Evolutionary conservation across 1,140 invertebrate genomes (phyloP).

Genomic region (Pogonomyrmex barbatus): DNA sequence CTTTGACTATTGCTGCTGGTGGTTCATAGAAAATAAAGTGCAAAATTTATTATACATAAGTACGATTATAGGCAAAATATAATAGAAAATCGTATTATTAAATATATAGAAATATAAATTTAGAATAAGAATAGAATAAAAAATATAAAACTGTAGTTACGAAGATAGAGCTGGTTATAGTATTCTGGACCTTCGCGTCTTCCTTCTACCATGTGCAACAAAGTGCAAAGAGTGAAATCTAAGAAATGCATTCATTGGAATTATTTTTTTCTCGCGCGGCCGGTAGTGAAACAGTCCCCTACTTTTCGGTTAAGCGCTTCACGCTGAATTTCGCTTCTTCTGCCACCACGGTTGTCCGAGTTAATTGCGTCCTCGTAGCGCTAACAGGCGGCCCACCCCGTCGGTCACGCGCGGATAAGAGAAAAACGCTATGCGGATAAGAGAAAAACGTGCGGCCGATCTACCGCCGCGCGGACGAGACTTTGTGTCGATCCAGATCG

Average conservation of each 20-base stretch:
- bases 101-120: neutral
- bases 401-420: slow-evolving; percentile 60
- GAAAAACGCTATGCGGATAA: slow-evolving; percentile 58
- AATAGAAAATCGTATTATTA: neutral
- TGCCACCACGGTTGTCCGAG: slow-evolving; percentile 61
- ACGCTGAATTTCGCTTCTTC: slow-evolving; percentile 78
- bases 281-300: slow-evolving; percentile 16
- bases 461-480: slow-evolving; percentile 39
- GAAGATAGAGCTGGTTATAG: neutral
- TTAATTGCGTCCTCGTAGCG: slow-evolving; percentile 75
- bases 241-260: neutral
- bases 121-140: neutral
- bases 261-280: slow-evolving; percentile 16
- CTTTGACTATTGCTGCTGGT: neutral
- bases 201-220: neutral
- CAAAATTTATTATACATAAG: slow-evolving; percentile 1
- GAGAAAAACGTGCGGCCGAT: slow-evolving; percentile 45
- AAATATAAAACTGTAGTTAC: neutral
- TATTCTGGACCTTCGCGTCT: neutral
- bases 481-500: slow-evolving; percentile 47
- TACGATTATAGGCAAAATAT: neutral
- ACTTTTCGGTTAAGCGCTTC: slow-evolving; percentile 76
- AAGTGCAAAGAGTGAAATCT: neutral
- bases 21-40: neutral
- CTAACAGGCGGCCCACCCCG: slow-evolving; percentile 69